phyloP scores from a whole-genome alignment of 2,797 vertebrate genomes.

The Apogon talboti region DNA sequence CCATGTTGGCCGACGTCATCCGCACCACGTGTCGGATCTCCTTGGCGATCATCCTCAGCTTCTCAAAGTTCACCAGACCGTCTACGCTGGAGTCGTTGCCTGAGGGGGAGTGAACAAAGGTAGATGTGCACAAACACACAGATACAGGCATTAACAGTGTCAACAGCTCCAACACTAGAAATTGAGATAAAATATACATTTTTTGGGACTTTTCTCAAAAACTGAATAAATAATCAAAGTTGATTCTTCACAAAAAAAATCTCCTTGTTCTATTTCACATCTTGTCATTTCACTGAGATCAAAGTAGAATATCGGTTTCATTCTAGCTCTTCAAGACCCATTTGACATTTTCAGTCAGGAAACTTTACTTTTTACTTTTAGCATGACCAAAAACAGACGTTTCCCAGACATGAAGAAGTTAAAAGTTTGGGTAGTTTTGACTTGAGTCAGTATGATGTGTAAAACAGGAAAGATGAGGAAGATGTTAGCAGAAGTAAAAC shows the following conservation, averaged over 20 bases:
- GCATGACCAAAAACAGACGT: background rate
- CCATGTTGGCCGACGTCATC: conserved; percentile 98
- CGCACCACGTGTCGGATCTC: conserved; percentile 94
- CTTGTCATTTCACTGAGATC: conserved; percentile 32
- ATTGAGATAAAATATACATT: conserved; percentile 26
- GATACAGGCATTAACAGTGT: background rate
- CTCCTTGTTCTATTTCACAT: conserved; percentile 21
- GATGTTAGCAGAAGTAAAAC: conserved; percentile 58
- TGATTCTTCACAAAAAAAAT: conserved; percentile 30
- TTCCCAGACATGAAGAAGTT: conserved; percentile 32
- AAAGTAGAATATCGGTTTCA: conserved; percentile 26
- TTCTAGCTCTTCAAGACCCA: background rate
- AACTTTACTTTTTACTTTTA: conserved; percentile 15
- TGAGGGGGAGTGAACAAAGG: conserved; percentile 56
- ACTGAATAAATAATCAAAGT: conserved; percentile 11
- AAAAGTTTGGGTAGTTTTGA: conserved; percentile 16
- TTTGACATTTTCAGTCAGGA: conserved; percentile 22
- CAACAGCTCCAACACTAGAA: background rate
- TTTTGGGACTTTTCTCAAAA: conserved; percentile 18
- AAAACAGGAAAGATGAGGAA: conserved; percentile 38
- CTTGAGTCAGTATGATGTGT: conserved; percentile 3
- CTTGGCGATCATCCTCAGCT: conserved; percentile 97
- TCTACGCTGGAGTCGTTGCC: conserved; percentile 96
- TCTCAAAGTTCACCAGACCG: conserved; percentile 97
- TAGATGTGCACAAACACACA: conserved; percentile 17